These are phyloP conservation scores for Holotrichia oblita DNA, from an alignment of 1,140 invertebrate species.

Conservation along the genomic window DNA sequence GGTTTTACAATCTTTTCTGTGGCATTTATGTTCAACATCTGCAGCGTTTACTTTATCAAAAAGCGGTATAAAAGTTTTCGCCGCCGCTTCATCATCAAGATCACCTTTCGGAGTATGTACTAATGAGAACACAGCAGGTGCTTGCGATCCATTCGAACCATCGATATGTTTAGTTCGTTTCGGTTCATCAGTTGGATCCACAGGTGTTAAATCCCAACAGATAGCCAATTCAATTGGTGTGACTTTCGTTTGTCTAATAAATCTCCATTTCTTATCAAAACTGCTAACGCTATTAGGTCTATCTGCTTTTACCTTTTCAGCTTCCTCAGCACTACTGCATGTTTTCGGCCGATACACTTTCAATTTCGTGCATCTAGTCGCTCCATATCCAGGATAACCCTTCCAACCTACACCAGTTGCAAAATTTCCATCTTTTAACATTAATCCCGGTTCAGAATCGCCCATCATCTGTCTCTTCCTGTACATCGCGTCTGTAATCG, in stretches of 20 bases:
- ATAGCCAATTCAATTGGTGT: slow-evolving; percentile 84
- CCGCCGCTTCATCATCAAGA: slow-evolving; percentile 24
- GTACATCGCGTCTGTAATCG: slow-evolving; percentile 72
- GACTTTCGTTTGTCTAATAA: slow-evolving; percentile 64
- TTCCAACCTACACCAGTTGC: slow-evolving; percentile 69
- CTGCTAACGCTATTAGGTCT: slow-evolving; percentile 54
- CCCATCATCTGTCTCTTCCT: slow-evolving; percentile 63
- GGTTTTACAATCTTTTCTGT: slow-evolving; percentile 41
- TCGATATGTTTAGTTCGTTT: slow-evolving; percentile 75
- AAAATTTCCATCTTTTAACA: slow-evolving; percentile 62
- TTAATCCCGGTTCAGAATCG: slow-evolving; percentile 60
- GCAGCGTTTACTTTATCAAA: slow-evolving; percentile 9
- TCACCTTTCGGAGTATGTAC: slow-evolving; percentile 61
- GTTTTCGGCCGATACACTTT: slow-evolving; percentile 76
- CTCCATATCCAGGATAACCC: slow-evolving; percentile 69
- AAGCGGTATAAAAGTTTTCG: slow-evolving; percentile 6
- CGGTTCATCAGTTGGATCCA: slow-evolving; percentile 74
- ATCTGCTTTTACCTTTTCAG: slow-evolving; percentile 59
- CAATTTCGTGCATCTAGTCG: slow-evolving; percentile 76
- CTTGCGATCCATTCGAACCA: slow-evolving; percentile 78
- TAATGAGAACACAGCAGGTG: slow-evolving; percentile 79
- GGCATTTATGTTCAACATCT: neutral
- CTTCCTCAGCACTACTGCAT: slow-evolving; percentile 55
- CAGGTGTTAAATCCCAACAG: slow-evolving; percentile 81
- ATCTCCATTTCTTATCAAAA: slow-evolving; percentile 59